These are phyloP conservation scores for Chanos chanos DNA, from an alignment of 2,797 vertebrate genomes.

Conservation along the genomic window DNA sequence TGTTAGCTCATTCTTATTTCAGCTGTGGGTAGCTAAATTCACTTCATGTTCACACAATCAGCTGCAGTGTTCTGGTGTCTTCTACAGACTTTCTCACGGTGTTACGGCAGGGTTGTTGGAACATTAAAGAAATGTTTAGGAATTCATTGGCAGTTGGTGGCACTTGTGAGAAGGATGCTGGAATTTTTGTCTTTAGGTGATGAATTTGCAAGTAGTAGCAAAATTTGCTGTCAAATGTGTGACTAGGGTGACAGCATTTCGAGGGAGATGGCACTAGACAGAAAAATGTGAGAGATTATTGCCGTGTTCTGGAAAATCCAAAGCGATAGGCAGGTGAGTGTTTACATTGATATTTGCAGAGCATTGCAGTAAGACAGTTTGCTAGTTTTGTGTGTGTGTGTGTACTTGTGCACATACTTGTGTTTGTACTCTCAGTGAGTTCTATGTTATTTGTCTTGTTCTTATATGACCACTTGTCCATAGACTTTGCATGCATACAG, in stretches of 20 bases:
- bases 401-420: conserved; percentile 47
- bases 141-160: conserved; percentile 5
- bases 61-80: no score
- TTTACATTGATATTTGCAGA: no score
- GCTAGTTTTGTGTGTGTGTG: conserved; percentile 37
- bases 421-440: no score
- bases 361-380: no score
- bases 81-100: not conserved
- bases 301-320: no score
- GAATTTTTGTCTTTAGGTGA: conserved; percentile 9
- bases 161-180: not conserved
- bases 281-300: conserved; percentile 4
- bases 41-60: no score
- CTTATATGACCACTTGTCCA: no score
- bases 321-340: no score
- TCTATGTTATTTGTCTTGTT: no score
- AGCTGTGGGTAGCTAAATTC: no score
- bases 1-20: not conserved
- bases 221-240: conserved; percentile 11
- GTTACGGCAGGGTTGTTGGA: conserved; percentile 21
- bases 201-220: conserved; percentile 26
- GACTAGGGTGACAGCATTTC: conserved; percentile 17
- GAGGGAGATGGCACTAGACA: conserved; percentile 9
- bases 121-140: conserved; percentile 29
- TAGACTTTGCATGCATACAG: no score